phyloP scores from a whole-genome alignment of 2,113 vertebrate genomes.

The Phalacrocorax pelagicus region DNA sequence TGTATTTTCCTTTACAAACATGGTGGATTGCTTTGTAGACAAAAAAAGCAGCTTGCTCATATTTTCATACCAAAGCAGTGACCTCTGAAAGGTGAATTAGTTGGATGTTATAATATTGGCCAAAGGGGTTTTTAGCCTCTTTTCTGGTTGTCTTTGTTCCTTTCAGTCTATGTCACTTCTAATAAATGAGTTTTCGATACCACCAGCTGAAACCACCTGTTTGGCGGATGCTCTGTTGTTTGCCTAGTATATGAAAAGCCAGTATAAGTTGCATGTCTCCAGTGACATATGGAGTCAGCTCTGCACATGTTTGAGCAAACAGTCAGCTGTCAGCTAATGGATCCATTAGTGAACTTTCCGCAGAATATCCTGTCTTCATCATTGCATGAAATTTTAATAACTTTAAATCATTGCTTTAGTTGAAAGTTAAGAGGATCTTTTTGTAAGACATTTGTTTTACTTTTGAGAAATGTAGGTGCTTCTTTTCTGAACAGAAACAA shows the following conservation, averaged over 20 bases:
- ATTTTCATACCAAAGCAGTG: background rate
- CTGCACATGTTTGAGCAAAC: background rate
- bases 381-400: slow-evolving; percentile 36
- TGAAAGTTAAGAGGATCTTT: background rate
- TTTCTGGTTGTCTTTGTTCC: background rate
- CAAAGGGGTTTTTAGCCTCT: background rate
- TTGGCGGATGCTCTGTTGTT: background rate
- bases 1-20: background rate
- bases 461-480: background rate
- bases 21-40: background rate
- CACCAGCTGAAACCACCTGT: slow-evolving; percentile 2
- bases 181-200: background rate
- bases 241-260: background rate
- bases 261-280: background rate
- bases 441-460: background rate
- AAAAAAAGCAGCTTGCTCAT: background rate
- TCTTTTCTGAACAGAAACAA: background rate
- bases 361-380: background rate
- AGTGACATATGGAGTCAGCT: background rate
- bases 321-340: slow-evolving; percentile 13
- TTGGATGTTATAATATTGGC: background rate
- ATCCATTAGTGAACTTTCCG: background rate
- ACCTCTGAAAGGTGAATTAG: background rate
- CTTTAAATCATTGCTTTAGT: background rate
- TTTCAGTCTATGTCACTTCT: background rate